These are phyloP conservation scores for Trogon surrucura DNA, from an alignment of 2,113 vertebrate species.

Conservation along the genomic window DNA sequence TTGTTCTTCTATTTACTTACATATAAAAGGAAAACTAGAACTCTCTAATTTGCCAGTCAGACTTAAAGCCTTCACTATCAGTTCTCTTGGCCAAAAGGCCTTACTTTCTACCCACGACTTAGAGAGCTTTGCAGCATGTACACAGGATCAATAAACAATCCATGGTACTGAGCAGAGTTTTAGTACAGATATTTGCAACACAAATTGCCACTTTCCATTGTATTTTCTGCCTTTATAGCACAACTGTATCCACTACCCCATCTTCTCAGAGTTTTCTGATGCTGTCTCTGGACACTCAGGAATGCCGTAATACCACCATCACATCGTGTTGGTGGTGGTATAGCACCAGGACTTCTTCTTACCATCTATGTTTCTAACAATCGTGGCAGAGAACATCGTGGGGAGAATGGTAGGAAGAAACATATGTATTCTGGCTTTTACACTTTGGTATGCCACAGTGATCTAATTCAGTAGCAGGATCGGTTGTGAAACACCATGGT, in stretches of 20 bases:
- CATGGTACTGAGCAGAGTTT: background rate
- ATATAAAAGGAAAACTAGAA: background rate
- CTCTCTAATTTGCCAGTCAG: background rate
- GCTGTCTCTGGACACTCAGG: conserved; percentile 56
- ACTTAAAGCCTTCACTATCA: background rate
- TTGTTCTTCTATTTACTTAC: background rate
- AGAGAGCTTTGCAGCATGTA: background rate
- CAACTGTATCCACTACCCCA: background rate
- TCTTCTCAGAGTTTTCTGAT: background rate
- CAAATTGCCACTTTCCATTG: background rate
- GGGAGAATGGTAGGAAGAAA: background rate
- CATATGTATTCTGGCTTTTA: conserved; percentile 40
- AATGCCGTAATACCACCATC: conserved; percentile 84
- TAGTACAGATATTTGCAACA: background rate
- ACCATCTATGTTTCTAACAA: conserved; percentile 84
- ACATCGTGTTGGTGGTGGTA: conserved; percentile 51
- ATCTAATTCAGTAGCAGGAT: conserved; percentile 71
- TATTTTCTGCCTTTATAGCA: background rate
- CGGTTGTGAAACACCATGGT: conserved; percentile 85
- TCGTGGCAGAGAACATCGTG: background rate
- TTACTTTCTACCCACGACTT: background rate
- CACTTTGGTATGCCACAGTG: conserved; percentile 81
- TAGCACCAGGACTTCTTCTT: conserved; percentile 86
- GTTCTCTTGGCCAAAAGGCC: background rate
- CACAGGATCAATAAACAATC: background rate